Evolutionary conservation across 2,113 vertebrate genomes (phyloP).

Genomic region (Cyphomyrus plagiostoma): DNA sequence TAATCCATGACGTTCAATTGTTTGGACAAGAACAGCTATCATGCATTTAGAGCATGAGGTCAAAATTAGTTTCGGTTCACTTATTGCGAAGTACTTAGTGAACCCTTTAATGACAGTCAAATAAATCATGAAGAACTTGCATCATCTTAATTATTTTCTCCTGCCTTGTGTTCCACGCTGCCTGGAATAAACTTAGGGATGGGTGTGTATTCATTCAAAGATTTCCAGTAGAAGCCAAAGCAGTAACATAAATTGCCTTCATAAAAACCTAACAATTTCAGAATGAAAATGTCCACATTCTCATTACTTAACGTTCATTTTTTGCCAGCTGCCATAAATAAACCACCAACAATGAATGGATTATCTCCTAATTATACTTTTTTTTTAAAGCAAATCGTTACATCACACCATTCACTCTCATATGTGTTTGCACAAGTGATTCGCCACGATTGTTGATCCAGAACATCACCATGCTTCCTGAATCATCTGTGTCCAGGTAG

Average conservation of each 20-base stretch:
- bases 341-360: not conserved
- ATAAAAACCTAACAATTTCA: not conserved
- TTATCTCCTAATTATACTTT: not conserved
- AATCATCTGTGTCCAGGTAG: not conserved
- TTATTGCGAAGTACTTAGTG: not conserved
- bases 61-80: not conserved
- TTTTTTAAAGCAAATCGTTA: not conserved
- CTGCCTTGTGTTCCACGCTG: not conserved
- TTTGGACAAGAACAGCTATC: not conserved
- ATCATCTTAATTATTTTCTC: not conserved
- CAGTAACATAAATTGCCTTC: not conserved
- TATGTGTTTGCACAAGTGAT: not conserved
- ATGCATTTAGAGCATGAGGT: not conserved
- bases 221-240: not conserved
- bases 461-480: not conserved
- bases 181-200: not conserved
- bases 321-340: not conserved
- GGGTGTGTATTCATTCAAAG: not conserved
- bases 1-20: not conserved
- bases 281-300: not conserved
- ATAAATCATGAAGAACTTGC: not conserved
- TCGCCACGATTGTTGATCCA: not conserved
- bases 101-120: not conserved
- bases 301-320: not conserved
- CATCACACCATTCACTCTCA: not conserved